A percentile compares a stretch with the other conserved stretches of the same genome.
These are phyloP conservation scores for Urocolius indicus DNA, from an alignment of 2,113 vertebrate genomes.

Conservation along the genomic window DNA sequence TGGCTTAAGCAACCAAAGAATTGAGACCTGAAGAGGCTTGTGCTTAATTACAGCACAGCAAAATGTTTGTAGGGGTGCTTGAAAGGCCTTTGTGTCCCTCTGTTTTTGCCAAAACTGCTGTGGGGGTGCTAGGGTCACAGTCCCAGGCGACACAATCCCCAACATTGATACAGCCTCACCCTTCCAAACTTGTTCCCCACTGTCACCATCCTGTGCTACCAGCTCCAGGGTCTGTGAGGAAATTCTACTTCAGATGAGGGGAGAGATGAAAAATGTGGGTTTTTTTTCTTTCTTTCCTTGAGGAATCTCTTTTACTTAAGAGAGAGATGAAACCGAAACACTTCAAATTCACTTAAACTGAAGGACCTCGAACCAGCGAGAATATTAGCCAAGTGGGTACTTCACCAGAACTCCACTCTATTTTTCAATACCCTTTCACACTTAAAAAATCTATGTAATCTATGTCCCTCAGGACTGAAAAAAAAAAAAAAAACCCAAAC, in stretches of 20 bases:
- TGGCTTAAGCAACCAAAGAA: background rate
- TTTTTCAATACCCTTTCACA: background rate
- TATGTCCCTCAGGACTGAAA: background rate
- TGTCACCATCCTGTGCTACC: background rate
- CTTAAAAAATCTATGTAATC: background rate
- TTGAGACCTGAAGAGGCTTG: background rate
- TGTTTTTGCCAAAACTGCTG: background rate
- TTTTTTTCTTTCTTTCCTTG: background rate
- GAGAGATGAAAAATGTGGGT: background rate
- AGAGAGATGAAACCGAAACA: background rate
- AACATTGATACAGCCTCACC: background rate
- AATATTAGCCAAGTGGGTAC: background rate
- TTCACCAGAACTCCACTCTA: background rate
- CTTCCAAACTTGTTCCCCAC: accelerated
- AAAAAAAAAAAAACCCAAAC: too few relatives aligned
- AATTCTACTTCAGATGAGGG: background rate
- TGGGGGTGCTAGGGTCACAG: accelerated
- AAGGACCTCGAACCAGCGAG: background rate
- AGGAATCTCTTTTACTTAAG: background rate
- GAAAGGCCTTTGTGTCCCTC: background rate
- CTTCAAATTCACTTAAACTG: background rate
- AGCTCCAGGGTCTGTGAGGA: background rate
- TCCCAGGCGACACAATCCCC: accelerated
- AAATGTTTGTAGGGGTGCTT: background rate
- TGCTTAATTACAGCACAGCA: background rate